These are phyloP conservation scores for Mobula hypostoma DNA, from an alignment of 2,113 vertebrate genomes.

Conservation along the genomic window DNA sequence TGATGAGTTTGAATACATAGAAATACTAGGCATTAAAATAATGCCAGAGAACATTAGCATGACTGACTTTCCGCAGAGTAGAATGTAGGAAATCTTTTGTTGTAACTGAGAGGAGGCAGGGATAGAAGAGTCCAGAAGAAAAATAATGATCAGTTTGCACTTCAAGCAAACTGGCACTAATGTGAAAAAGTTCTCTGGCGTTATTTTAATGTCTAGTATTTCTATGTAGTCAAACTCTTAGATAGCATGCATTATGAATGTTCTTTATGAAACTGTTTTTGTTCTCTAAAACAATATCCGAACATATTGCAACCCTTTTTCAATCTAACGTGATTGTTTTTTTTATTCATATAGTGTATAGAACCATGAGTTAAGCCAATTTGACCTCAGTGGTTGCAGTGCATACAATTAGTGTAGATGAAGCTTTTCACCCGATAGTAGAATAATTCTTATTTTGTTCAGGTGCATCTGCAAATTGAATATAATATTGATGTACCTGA, in stretches of 20 bases:
- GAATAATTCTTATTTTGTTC: neutral
- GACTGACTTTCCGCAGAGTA: neutral
- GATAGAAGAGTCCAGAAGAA: neutral
- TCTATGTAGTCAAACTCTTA: neutral
- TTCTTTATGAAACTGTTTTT: neutral
- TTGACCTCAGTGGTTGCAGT: neutral
- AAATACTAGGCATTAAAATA: too few species aligned
- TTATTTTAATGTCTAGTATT: neutral
- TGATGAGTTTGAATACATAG: too few species aligned
- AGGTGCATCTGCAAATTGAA: neutral
- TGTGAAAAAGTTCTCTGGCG: neutral
- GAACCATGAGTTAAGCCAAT: neutral
- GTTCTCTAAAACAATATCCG: neutral
- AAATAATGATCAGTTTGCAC: neutral
- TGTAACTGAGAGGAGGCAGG: neutral
- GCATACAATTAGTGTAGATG: neutral
- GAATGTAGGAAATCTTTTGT: neutral
- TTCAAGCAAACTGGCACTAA: neutral
- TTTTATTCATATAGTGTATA: neutral
- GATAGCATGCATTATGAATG: neutral
- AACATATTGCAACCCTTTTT: neutral
- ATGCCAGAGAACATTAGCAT: too few species aligned
- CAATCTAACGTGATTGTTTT: neutral
- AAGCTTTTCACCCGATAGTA: neutral
- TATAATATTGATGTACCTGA: neutral